These are phyloP conservation scores for Catotricha subobsoleta DNA, from an alignment of 2,888 invertebrate species.

Conservation along the genomic window DNA sequence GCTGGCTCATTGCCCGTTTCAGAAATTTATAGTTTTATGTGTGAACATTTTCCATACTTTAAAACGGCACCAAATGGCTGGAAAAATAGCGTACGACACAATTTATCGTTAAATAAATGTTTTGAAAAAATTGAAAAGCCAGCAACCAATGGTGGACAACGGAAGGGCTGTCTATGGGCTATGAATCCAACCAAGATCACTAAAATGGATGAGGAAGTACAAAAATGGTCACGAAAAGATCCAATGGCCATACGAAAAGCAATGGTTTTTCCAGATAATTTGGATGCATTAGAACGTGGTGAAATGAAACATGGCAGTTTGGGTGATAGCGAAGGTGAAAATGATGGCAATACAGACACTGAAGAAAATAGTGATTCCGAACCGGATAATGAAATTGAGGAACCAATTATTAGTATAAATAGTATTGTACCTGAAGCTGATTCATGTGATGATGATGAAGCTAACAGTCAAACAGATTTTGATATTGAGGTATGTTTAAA, in stretches of 20 bases:
- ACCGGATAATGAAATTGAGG: slow-evolving; percentile 35
- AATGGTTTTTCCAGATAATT: slow-evolving; percentile 81
- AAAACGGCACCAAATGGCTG: slow-evolving; percentile 96
- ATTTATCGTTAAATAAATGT: slow-evolving; percentile 92
- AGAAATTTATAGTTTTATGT: slow-evolving; percentile 98
- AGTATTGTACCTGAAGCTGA: slow-evolving; percentile 11
- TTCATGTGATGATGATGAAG: slow-evolving; percentile 22
- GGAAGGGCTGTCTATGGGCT: slow-evolving; percentile 86
- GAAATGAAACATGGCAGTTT: slow-evolving; percentile 67
- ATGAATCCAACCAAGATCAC: slow-evolving; percentile 87
- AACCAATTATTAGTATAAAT: slow-evolving; percentile 21
- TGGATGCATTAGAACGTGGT: slow-evolving; percentile 68
- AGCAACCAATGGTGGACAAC: slow-evolving; percentile 65
- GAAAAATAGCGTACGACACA: slow-evolving; percentile 98
- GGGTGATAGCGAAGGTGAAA: slow-evolving; percentile 40
- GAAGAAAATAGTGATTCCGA: slow-evolving; percentile 36
- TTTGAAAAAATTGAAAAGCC: slow-evolving; percentile 97
- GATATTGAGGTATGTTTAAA: slow-evolving; percentile 37
- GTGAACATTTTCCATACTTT: slow-evolving; percentile 96
- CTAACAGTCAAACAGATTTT: slow-evolving; percentile 35
- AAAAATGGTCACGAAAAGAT: slow-evolving; percentile 94
- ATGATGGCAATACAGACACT: slow-evolving; percentile 29
- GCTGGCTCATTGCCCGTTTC: slow-evolving; percentile 91
- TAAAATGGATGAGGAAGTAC: slow-evolving; percentile 97
- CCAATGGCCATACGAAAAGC: slow-evolving; percentile 79